Evolutionary conservation across 2,888 invertebrate species (phyloP), one percentile per base, ranked within the genome.

Genomic region (Carcina quercana): DNA sequence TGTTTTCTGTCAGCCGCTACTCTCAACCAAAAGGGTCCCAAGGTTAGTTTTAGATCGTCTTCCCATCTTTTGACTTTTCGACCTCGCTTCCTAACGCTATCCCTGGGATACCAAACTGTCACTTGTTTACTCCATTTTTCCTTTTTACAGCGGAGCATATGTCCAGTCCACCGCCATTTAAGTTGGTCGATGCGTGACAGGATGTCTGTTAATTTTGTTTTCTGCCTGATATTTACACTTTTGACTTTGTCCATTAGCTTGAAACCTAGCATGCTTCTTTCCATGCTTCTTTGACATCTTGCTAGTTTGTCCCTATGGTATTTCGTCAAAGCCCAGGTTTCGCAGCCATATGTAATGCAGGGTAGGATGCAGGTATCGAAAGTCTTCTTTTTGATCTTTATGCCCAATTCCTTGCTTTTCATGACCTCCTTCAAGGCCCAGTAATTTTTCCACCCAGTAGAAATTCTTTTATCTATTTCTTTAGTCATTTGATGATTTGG

Each of bases 391-490:
- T 32, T 38, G 1, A 10, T 19, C 12, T 25, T 5, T 13, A 29
- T 27, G 2, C 11, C 14, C 3, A 28, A 3, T 21, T 34, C 26
- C 20, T 35, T 26, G 11, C 38, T 32, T 30, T 46, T 42, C 27
- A 39, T 36, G 17, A 39, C 24, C 26, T 42, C 40, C 7, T 27
- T 40, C 2, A 43, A 21, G 1, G 29, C 21, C 42, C 42, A 38
- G 14, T 37, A 41, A 13, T 35, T 34, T 30, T 36, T 38, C 38
- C 42, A 42, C 8, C 30, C 32, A 8, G 32, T 38, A 6, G 22
- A 13, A 25, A 38, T 38, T 19, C 42, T 44, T 25, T 32, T 41
- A 13, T 43, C 33, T 1, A 44, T 32, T 42, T 45, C 40, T 36
- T 41, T 44, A 1, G 24, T 12, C n/a, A 30, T 39, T 1, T 10